Evolutionary conservation across 2,113 vertebrate genomes (phyloP).

Genomic region (Ranitomeya imitator): DNA sequence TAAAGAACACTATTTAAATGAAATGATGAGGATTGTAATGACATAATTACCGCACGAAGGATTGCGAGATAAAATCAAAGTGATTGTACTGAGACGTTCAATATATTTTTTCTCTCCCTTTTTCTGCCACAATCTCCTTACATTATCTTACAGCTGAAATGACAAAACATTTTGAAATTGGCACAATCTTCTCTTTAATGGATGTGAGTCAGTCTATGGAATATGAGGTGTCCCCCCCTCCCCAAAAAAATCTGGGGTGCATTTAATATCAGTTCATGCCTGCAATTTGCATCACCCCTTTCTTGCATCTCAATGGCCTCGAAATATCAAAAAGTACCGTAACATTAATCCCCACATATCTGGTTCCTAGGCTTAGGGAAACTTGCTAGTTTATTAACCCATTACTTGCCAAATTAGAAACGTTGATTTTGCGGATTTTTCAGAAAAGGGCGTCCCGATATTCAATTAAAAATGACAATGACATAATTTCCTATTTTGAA

Average conservation of each 20-base stretch:
- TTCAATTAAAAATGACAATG: too few species aligned
- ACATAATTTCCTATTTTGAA: too few species aligned
- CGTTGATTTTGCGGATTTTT: too few species aligned
- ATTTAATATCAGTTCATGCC: background rate
- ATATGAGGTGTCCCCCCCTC: background rate
- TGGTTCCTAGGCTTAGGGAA: too few species aligned
- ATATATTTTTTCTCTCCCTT: background rate
- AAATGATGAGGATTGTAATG: conserved; percentile 52
- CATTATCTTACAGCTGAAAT: conserved; percentile 44
- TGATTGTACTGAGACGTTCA: conserved; percentile 33
- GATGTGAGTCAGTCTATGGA: background rate
- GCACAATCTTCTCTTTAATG: background rate
- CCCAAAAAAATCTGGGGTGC: background rate
- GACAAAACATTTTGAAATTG: conserved; percentile 46
- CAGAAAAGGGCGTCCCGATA: too few species aligned
- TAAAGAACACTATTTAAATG: conserved; percentile 55
- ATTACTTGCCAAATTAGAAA: too few species aligned
- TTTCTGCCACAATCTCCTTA: conserved; percentile 5
- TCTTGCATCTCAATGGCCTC: background rate
- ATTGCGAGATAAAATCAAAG: conserved; percentile 44
- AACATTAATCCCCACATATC: too few species aligned
- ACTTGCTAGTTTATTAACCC: too few species aligned
- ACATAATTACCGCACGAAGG: conserved; percentile 48
- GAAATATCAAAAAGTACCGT: background rate
- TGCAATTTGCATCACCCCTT: background rate